Evolutionary conservation across 2,797 vertebrate species (phyloP).

Genomic region (Corythornis leucogaster): DNA sequence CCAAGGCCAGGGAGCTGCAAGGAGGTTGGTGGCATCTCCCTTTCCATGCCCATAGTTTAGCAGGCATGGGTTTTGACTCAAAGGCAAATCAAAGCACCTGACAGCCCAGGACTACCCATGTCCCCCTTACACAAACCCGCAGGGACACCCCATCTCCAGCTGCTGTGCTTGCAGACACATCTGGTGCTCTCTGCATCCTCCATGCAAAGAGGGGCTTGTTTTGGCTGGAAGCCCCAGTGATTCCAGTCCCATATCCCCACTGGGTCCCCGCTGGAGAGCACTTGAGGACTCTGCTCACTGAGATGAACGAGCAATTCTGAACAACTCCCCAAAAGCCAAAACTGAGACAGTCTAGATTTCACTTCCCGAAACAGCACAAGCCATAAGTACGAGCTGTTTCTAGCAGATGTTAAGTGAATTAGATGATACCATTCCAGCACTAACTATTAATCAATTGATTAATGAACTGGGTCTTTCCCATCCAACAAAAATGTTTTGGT

Average conservation of each 20-base stretch:
- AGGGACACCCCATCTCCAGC: neutral
- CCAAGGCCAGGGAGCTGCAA: neutral
- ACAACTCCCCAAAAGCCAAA: neutral
- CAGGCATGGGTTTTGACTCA: rapidly evolving
- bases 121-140: neutral
- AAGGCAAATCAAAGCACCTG: neutral
- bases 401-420: constrained; percentile 24
- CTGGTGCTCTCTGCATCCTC: neutral
- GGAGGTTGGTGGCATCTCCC: neutral
- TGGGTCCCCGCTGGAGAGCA: neutral
- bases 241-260: neutral
- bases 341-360: neutral
- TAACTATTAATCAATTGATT: constrained; percentile 34
- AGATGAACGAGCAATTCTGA: neutral
- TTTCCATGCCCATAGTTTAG: neutral
- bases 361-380: neutral
- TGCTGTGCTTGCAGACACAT: neutral
- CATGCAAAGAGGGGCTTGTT: neutral
- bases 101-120: rapidly evolving
- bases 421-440: constrained; percentile 14
- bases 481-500: constrained; percentile 45
- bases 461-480: constrained; percentile 35
- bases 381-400: neutral
- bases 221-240: neutral
- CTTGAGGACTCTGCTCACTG: neutral